A percentile compares a stretch with the other conserved stretches of the same genome.
Conservation (phyloP, 2,888 invertebrate genomes). For the Apotomis betuletana region DNA sequence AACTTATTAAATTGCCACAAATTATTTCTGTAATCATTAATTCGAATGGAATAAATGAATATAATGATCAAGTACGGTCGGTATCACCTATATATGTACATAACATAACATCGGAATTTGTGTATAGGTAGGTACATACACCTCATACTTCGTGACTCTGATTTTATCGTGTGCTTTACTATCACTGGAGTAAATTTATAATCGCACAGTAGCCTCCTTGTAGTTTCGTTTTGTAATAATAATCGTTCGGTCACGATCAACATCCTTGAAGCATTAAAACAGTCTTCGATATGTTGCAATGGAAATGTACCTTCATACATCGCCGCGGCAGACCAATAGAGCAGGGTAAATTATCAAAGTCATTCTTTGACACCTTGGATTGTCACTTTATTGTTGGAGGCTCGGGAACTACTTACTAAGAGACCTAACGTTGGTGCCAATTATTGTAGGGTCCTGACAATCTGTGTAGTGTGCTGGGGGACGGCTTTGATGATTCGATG, state of each 20-base stretch:
- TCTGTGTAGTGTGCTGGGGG: too few relatives aligned
- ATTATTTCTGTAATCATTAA: neutral
- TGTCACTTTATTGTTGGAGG: too few relatives aligned
- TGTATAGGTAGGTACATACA: neutral
- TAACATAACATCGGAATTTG: neutral
- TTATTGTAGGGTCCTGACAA: too few relatives aligned
- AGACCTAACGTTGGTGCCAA: too few relatives aligned
- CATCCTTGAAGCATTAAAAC: neutral
- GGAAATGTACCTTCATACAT: neutral
- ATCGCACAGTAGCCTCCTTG: constrained; percentile 1
- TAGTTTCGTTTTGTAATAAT: constrained; percentile 1
- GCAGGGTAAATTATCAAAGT: too few relatives aligned
- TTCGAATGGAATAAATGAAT: constrained; percentile 12
- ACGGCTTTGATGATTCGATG: too few relatives aligned
- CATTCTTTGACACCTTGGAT: too few relatives aligned
- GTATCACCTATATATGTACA: neutral
- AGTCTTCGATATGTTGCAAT: constrained; percentile 19
- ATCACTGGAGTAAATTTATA: neutral
- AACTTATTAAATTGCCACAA: constrained; percentile 14
- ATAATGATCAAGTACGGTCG: neutral
- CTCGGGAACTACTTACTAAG: too few relatives aligned
- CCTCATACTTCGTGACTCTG: neutral
- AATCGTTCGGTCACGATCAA: constrained; percentile 16
- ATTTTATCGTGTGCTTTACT: neutral
- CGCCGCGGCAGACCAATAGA: too few relatives aligned